Conservation (phyloP, 2,113 vertebrate genomes). For the Thryonomys swinderianus region DNA sequence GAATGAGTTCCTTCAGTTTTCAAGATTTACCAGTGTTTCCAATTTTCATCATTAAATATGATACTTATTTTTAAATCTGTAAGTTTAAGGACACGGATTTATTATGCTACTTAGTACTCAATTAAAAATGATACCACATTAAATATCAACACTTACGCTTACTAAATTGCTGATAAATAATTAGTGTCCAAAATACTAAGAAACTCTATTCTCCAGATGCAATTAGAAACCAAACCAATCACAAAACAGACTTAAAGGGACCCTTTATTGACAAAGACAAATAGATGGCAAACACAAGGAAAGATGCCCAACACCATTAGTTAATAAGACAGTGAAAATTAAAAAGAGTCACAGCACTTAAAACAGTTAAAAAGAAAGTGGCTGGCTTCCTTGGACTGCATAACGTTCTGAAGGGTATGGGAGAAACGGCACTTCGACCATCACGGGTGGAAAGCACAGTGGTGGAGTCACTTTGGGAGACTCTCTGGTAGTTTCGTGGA, state of each 20-base stretch:
- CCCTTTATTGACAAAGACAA: neutral
- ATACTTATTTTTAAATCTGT: neutral
- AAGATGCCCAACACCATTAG: neutral
- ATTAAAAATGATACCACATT: neutral
- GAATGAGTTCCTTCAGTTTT: neutral
- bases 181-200: neutral
- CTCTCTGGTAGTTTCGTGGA: neutral
- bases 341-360: neutral
- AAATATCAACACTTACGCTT: neutral
- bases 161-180: neutral
- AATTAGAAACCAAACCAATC: neutral
- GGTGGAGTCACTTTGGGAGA: neutral
- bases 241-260: conserved; percentile 23
- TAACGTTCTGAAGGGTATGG: neutral
- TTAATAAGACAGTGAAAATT: neutral
- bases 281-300: neutral
- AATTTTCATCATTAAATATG: neutral
- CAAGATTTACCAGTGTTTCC: neutral
- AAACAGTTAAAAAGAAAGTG: neutral
- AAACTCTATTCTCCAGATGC: neutral
- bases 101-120: neutral
- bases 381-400: neutral
- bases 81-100: neutral
- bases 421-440: neutral
- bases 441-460: neutral